Base-by-base conservation (phyloP, 1,140 invertebrate genomes). In the Pachyrhynchus sulphureomaculatus region DNA sequence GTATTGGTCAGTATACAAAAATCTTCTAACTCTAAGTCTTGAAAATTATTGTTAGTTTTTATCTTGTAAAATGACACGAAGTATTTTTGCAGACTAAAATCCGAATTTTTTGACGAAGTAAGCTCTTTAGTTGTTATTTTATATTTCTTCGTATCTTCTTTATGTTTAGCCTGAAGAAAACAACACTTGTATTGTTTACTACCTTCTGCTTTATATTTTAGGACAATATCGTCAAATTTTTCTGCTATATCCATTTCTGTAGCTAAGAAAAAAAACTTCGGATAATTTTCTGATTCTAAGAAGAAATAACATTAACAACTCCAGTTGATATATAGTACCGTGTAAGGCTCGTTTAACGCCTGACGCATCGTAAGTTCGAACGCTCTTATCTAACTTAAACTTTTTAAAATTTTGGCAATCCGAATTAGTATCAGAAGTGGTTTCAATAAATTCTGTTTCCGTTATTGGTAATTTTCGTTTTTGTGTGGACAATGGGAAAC, bases 211-310 rank as follows among this genome's bases (percentile, higher is more conserved):
- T 37, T 34, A 17, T 51, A 51, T 39, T 21, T 34, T 15, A 59
- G 6, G 8, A 59, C 44, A 1, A 59, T 20, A 29, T 59, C 56
- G 23, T 59, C 56, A 21, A 59, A 51, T 26, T 51, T 51, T 34
- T 51, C 56, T 0, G 56, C 56, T 9, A 20, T 18, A 21, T 34
- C 33, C 47, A 51, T 59, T 51, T 59, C 56, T 1, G 45, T 49
- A 1, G 44, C 44, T 2, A 59, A 10, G n/a, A 15, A 26, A 10
- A 18, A 59, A 59, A 0, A n/a, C 10, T 10, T 51, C 13, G 2
- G 13, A 26, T 12, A 45, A n/a, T 2, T 10, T 20, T 12, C 18
- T 9, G 8, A 18, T 45, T 12, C 44, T 42, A n/a, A 20, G 29
- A 2, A 37, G 18, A 26, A 59, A 49, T 5, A 59, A 21, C 42